Evolutionary conservation across 2,888 invertebrate species (phyloP), one percentile per base, ranked within the genome.

Genomic region (Pterostichus madidus): DNA sequence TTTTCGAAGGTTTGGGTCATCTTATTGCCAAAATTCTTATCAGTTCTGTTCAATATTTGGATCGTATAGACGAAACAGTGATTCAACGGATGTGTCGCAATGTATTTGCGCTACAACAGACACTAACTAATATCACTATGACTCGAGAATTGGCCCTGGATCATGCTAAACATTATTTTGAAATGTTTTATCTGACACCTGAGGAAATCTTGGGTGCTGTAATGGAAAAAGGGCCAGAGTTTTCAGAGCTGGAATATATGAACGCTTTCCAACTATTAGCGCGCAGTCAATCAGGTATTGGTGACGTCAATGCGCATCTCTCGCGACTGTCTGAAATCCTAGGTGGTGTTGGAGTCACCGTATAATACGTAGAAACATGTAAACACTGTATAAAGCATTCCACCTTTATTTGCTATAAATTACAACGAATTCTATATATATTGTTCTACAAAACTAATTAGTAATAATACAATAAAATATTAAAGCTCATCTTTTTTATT

Each of bases 141-240:
- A 93, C 94, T 0, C 91, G 96, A 83, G 96, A 96, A 90, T 92
- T 96, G 11, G 96, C 96, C 15, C 91, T 99, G 86, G 98, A 98
- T 90, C 94, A 97, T 87, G 98, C 98, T 0, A 93, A 96, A 86
- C 94, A 94, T 85, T 98, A 97, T 90, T 96, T 96, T 87, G 96
- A 97, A 86, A 92, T 98, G 85, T 94, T 98, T 84, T 95, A 95
- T 85, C 93, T 94, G 87, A 92, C 94, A 24, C 96, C 96, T 0
- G 96, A 97, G 96, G 96, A 97, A 90, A 95, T 98, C 86, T 92
- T 98, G 84, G 94, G 94, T 85, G 92, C 93, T 39, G 94, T 98
- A 10, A 92, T 96, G 68, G 97, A 98, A 89, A 95, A 96, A 86
- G 98, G 98, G 0, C 94, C 96, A 0, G 95, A 96, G 89, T 98